Base-by-base conservation (phyloP, 2,888 invertebrate genomes). In the Argynnis bischoffii region DNA sequence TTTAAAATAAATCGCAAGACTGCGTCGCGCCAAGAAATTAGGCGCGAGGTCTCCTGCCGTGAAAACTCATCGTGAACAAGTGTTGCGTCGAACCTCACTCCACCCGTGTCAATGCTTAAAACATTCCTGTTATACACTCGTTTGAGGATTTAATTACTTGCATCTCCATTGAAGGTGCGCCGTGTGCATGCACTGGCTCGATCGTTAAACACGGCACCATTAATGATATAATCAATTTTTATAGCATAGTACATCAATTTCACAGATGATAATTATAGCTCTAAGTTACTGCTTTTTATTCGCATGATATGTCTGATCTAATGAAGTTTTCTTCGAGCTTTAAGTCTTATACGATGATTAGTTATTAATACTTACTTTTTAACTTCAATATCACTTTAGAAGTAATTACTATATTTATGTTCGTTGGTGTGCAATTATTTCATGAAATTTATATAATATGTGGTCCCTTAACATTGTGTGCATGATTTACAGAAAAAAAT, bases 121-220 rank as follows among this genome's bases (percentile, higher is more conserved):
- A 86, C 82, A 87, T 87, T 87, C 88, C 90, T 89, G 75, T 76
- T 75, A 88, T 89, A 90, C 90, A 90, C 88, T 90, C 89, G 86
- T 89, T 90, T 90, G 89, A 85, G 86, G 84, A 86, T 92, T 91
- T 90, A 91, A 92, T 92, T 91, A 90, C 87, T 86, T 88, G 88
- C 85, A 86, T 84, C 85, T 81, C 79, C 83, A 86, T 87, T 86
- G 85, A 79, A 79, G 76, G 78, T 77, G 79, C 75, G 21, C 46
- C 21, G 57, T 46, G n/a, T 79, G 75, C 61, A 65, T 74, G 61
- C 76, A 75, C 74, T 75, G 74, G 75, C 76, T 77, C 74, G 90
- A 87, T 90, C 90, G 90, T 92, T 91, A 91, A 91, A 90, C 85
- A 86, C 79, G 55, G 78, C 80, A 84, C 86, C 86, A 84, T 89